These are phyloP conservation scores for Hormiphora californensis DNA, from an alignment of 37 sponge, comb jelly and placozoan species.

Conservation along the genomic window DNA sequence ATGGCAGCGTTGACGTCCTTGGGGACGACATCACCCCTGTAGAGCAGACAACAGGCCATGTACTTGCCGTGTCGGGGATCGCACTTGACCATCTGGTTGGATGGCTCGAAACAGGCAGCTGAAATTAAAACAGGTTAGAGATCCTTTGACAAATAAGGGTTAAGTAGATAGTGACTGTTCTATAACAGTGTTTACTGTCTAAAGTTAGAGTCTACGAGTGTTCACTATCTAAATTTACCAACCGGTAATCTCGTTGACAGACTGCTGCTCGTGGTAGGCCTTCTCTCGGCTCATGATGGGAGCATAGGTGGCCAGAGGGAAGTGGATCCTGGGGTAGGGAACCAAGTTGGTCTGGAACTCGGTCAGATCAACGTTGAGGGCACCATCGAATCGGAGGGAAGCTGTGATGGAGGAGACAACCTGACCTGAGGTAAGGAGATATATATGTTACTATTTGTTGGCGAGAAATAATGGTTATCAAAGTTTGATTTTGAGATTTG, in stretches of 20 bases:
- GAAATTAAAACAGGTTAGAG: neutral
- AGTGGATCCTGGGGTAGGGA: constrained; percentile 80
- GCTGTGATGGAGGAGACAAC: constrained; percentile 90
- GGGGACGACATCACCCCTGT: constrained; percentile 90
- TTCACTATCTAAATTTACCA: too few relatives aligned
- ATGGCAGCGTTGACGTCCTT: constrained; percentile 87
- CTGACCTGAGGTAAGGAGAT: too few relatives aligned
- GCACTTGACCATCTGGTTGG: constrained; percentile 93
- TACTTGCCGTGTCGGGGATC: constrained; percentile 94
- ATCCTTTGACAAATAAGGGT: neutral
- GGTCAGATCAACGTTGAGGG: constrained; percentile 87
- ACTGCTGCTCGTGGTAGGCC: constrained; percentile 76
- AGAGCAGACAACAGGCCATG: constrained; percentile 94
- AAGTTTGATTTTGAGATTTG: too few relatives aligned
- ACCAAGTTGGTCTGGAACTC: constrained; percentile 97
- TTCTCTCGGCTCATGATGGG: constrained; percentile 78
- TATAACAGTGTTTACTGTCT: too few relatives aligned
- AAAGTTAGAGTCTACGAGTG: too few relatives aligned
- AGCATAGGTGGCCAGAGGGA: constrained; percentile 86
- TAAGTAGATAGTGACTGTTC: neutral
- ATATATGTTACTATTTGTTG: too few relatives aligned
- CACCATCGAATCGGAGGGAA: constrained; percentile 88
- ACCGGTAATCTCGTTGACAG: constrained; percentile 56
- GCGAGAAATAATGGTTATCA: too few relatives aligned
- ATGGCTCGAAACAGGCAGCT: constrained; percentile 86